Evolutionary conservation across 2,113 vertebrate species (phyloP).

Genomic region (Morone chrysops): DNA sequence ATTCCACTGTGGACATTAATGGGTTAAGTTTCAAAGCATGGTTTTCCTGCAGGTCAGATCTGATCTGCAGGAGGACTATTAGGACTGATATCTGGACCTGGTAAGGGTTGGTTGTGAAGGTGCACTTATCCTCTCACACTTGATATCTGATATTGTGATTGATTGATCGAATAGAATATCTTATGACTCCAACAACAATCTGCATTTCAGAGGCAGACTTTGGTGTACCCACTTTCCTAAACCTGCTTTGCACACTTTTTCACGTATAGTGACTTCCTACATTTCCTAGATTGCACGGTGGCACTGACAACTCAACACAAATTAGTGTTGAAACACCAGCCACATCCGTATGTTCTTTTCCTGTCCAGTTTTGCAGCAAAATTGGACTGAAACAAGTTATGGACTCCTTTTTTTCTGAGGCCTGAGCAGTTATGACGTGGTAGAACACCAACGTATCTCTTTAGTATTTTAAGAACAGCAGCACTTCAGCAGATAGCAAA

Average conservation of each 20-base stretch:
- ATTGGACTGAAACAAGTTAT: too few species aligned
- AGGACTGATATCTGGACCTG: conserved; percentile 3
- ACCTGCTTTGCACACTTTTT: not conserved
- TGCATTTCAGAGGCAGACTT: not conserved
- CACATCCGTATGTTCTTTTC: too few species aligned
- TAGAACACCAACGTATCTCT: too few species aligned
- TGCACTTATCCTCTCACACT: not conserved
- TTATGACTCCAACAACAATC: not conserved
- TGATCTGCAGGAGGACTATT: conserved; percentile 10
- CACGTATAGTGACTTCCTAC: not conserved
- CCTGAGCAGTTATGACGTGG: too few species aligned
- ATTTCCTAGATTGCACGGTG: not conserved
- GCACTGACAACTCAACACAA: not conserved
- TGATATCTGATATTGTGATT: not conserved
- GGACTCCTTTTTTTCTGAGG: too few species aligned
- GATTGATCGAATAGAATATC: not conserved
- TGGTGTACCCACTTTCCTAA: not conserved
- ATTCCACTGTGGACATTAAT: too few species aligned
- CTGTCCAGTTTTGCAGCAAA: too few species aligned
- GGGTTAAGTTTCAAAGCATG: not conserved
- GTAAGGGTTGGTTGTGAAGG: not conserved
- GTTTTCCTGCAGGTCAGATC: conserved; percentile 1
- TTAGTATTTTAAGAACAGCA: too few species aligned
- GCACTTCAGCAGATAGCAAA: too few species aligned
- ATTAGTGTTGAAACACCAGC: too few species aligned